Percentiles rank a stretch among this genome's conserved stretches.
These are phyloP conservation scores for Vanessa tameamea DNA, from an alignment of 1,140 invertebrate species.

Conservation along the genomic window DNA sequence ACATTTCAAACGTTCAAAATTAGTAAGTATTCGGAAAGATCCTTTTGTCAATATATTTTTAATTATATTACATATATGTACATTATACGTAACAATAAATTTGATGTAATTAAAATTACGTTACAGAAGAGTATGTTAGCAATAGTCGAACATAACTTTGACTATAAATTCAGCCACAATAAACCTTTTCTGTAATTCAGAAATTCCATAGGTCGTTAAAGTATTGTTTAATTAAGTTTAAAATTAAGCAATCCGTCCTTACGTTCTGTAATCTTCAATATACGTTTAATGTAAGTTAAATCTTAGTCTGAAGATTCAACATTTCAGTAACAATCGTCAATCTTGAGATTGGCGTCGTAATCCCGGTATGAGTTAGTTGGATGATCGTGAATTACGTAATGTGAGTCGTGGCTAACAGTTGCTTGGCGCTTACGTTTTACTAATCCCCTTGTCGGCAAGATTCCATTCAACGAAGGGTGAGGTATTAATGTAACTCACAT, in stretches of 20 bases:
- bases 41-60: too few relatives aligned
- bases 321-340: constrained; percentile 48
- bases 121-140: too few relatives aligned
- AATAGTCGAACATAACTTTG: too few relatives aligned
- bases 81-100: too few relatives aligned
- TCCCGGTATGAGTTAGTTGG: constrained; percentile 58
- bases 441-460: constrained; percentile 29
- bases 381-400: constrained; percentile 56
- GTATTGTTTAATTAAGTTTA: constrained; percentile 17
- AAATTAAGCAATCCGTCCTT: constrained; percentile 14
- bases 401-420: constrained; percentile 53
- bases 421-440: constrained; percentile 32
- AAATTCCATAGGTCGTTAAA: neutral
- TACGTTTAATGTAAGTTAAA: constrained; percentile 14
- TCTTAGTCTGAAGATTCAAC: constrained; percentile 16
- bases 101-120: too few relatives aligned
- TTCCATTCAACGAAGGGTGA: constrained; percentile 14
- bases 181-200: neutral
- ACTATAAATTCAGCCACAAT: too few relatives aligned
- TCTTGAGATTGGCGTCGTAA: constrained; percentile 52
- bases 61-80: too few relatives aligned
- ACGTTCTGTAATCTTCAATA: constrained; percentile 16
- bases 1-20: too few relatives aligned
- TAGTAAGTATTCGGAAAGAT: too few relatives aligned
- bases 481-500: neutral